Evolutionary conservation across 2,113 vertebrate species (phyloP).

Genomic region (Willisornis vidua): DNA sequence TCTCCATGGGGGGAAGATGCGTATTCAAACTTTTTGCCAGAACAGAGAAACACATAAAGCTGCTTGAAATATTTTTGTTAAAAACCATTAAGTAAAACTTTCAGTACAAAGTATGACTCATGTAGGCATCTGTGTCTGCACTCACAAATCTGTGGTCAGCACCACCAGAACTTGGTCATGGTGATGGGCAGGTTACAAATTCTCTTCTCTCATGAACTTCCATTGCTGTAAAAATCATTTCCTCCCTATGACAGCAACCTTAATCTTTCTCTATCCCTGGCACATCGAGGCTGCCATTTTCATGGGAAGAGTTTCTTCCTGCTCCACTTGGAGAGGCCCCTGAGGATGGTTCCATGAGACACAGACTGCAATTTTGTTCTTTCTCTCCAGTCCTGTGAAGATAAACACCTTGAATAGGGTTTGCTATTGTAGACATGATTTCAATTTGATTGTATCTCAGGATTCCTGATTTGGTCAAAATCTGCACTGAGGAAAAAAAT

Average conservation of each 20-base stretch:
- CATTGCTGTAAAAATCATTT: background rate
- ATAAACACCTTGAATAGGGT: background rate
- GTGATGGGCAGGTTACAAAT: fast-evolving
- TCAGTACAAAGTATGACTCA: background rate
- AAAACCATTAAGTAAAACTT: conserved; percentile 5
- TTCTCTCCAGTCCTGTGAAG: background rate
- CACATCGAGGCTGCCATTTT: background rate
- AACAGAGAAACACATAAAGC: background rate
- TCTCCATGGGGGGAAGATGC: background rate
- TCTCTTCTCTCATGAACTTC: background rate
- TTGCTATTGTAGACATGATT: background rate
- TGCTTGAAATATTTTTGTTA: background rate
- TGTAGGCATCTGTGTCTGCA: background rate
- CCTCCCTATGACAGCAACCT: background rate
- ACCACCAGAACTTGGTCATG: background rate
- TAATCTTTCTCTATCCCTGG: background rate
- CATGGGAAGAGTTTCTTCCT: background rate
- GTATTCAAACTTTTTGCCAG: background rate
- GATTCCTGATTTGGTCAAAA: background rate
- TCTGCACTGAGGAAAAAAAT: background rate
- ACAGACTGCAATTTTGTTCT: background rate
- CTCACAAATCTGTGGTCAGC: background rate
- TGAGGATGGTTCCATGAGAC: background rate
- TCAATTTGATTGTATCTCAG: background rate
- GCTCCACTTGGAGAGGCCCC: background rate